Evolutionary conservation across 2,113 vertebrate genomes (phyloP), one percentile per base, ranked within the genome.

Genomic region (Cryptomyrus ogoouensis): DNA sequence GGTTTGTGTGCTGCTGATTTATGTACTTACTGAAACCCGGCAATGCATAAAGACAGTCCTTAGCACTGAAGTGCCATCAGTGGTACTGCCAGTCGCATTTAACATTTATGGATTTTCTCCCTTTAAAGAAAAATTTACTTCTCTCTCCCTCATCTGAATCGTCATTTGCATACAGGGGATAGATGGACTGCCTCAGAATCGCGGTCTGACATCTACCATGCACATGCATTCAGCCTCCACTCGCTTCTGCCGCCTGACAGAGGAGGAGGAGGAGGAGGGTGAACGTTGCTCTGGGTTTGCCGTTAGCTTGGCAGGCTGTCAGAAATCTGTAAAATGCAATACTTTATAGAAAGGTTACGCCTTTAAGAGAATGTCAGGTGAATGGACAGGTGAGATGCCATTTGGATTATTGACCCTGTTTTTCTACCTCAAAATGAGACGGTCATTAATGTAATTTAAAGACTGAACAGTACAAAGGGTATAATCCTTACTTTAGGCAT

Each of bases 101-200:
- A 80, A 80, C 31, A 77, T 77, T 77, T 77, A 77, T 77, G 70
- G 70, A 80, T 42, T 19, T 80, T 80, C 74, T 80, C 74, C 74
- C 13, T 80, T 80, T 80, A 80, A 80, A 80, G 74, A 42, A 80
- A 80, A 80, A 80, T 80, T 80, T 42, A 39, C 74, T 77, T 77
- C 70, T 17, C 70, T 77, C 70, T 80, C 35, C 15, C 74, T 80
- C 74, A 35, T 42, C 6, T 77, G 35, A 39, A 77, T 77, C 35
- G 15, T 77, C 74, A 77, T 80, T 80, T 80, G 31, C 74, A 80
- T 80, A 42, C n/a, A 31, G 27, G 62, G 62, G 27, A 70, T 70
- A 70, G 27, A 70, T 31, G 62, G 62, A 70, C 74, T 42, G 74
- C n/a, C 35, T 42, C 31, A 77, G 70, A 31, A 42, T 42, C 74